Base-by-base conservation (phyloP, 2,113 vertebrate species). In the Gila orcuttii region DNA sequence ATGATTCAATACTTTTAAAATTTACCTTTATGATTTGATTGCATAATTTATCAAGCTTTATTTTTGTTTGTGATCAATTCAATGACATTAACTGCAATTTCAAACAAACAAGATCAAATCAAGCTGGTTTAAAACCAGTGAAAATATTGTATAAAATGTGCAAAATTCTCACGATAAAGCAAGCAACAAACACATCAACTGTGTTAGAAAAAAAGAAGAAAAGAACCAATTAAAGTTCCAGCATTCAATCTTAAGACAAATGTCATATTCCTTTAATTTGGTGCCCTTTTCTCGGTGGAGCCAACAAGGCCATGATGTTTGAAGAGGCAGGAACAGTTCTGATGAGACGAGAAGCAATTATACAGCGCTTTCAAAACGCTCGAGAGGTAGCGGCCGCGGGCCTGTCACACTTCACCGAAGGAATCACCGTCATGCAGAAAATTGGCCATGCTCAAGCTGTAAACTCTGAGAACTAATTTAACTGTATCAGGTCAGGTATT, bases 291-390 rank as follows among this genome's bases (percentile, higher is more conserved):
- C 39, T 66, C 59, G 4, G 4, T 15, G 55, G n/a, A 69, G 13
- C 15, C 60, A 59, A 33, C 17, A 9, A 52, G 42, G 71, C 6
- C 11, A 28, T 60, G 75, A 60, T 68, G 69, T 62, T 85, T 81
- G 79, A 81, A 81, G 59, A 64, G 15, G 23, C 60, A 81, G n/a
- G 59, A 66, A 47, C 42, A 84, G 31, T 47, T 52, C 60, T 47
- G 79, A 60, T 83, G 23, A 79, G 62, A 83, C 21, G 31, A n/a
- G 74, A 84, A 76, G 59, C 86, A 86, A 88, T 86, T 86, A 86
- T 42, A 64, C 79, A 1, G 73, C 23, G 17, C 19, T 55, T 52
- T 50, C 57, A 59, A 19, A 36, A 21, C 47, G 31, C 42, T 60
- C 55, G 36, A n/a, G 71, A 81, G 39, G 74, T 66, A 83, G 74